Evolutionary conservation across 2,888 invertebrate genomes (phyloP), one percentile per base, ranked within the genome.

Genomic region (Ornithoptera alexandrae): DNA sequence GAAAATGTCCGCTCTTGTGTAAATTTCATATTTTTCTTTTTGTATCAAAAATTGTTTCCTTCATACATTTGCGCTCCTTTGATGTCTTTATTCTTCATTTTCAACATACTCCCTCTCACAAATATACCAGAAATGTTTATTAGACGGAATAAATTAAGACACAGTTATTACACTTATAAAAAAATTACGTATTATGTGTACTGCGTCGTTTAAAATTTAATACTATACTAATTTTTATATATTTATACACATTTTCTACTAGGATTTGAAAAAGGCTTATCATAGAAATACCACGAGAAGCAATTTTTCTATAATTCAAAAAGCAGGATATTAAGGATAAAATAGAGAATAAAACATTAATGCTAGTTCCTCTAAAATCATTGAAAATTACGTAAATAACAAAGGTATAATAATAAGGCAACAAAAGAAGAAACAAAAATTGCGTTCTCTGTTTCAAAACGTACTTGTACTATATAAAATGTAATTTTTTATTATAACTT

Each of bases 11-110:
- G 59, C 59, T 68, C 36, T 50, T 20, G 62, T 59, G 59, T 58
- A 58, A 68, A 68, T 64, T 68, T 64, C 68, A 68, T 68, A 36
- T 42, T 63, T 62, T 22, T 20, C 1, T 63, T 59, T 63, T 60
- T 59, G 24, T 50, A 50, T 60, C 59, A 39, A 57, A 65, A 39
- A 18, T 57, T 56, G 12, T 56, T 20, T 56, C 2, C 56, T 56
- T 56, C 6, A n/a, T 56, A 56, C 10, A 56, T 56, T 56, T 46
- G 46, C 46, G 46, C 15, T 15, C 15, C 30, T 59, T 59, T 59
- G 59, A 59, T 59, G 59, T 46, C 46, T 46, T 12, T 46, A 46
- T 46, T 46, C 46, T 46, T 15, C 1, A 46, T 46, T 46, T 46
- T 15, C 46, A 4, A 2, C 46, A 4, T 46, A 15, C 3, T 15